Evolutionary conservation across 2,888 invertebrate genomes (phyloP), one percentile per base, ranked within the genome.

Genomic region (Oligia fasciuncula): DNA sequence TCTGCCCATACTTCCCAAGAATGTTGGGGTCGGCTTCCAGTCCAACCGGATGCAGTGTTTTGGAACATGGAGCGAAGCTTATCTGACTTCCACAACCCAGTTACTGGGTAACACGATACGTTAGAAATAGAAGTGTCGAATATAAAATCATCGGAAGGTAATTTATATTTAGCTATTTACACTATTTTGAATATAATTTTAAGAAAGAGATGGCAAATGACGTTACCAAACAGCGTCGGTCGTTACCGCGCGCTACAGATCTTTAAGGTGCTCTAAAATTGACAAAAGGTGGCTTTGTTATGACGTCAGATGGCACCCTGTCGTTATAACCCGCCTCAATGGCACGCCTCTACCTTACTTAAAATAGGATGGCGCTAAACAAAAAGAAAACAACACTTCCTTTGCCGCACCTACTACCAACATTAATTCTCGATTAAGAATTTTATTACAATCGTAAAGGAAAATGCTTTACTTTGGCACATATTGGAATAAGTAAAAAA

Each of bases 401-500:
- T 81, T 60, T 23, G 79, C 86, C 86, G 76, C 88, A 86, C 83
- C 85, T 88, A 83, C 81, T 89, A 86, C 85, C 90, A 91, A 89
- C 91, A 94, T 95, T 94, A 94, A 93, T 93, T 94, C 91, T 93
- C 93, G 93, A 95, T 95, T 95, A 94, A 93, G 92, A 92, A 90
- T 92, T 93, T 93, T 93, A 93, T 92, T 91, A 88, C 92, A 89
- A 90, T 91, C 92, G 87, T 85, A 90, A 90, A 89, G 84, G 85
- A 88, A 93, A 93, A 91, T 90, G 87, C 86, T 92, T 93, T 93
- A 93, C 89, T 91, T 90, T 90, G 85, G 90, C 92, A 93, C 93
- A 93, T 93, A 93, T 94, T 93, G 93, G 92, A 93, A 94, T 93
- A 94, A 94, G 94, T 94, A 94, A 94, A 94, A 95, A 94, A 93